Evolutionary conservation across 1,140 invertebrate species (phyloP), one percentile per base, ranked within the genome.

Genomic region (Lepidotrigona ventralis): DNA sequence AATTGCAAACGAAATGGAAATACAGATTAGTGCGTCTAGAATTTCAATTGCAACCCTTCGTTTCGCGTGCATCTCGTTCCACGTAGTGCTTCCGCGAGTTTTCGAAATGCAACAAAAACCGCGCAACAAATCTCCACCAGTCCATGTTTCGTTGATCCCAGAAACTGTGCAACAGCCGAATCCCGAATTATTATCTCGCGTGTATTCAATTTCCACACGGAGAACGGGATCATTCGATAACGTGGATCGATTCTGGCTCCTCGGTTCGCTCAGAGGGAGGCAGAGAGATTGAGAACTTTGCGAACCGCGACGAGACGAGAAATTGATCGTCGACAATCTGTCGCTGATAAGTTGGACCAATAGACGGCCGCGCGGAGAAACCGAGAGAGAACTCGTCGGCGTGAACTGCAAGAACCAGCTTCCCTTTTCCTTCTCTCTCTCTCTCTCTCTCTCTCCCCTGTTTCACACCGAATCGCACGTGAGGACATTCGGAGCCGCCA

Each of bases 401-500:
- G 53, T 9, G 2, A 39, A 79, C 19, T 17, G 39, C 12, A 51
- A 46, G 14, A 21, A 21, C 0, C 23, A 12, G 23, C 39, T 23
- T 69, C n/a, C 60, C 60, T 56, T 71, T 53, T 54, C 21, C 23
- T 12, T 53, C 68, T 29, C 23, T 12, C 11, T 2, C 26, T 8
- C 14, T 17, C 5, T 46, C 5, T 5, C 5, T 5, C 6, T 8
- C 8, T 8, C 39, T 23, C 33, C 1, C 17, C 19, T 23, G 29
- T 23, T 53, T 3, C 0, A 11, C 21, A 3, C 5, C 8, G 71
- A 81, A 51, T 76, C 70, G 73, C n/a, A 68, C 71, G 63, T 11
- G 73, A 82, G 63, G 53, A 82, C 80, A 70, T 82, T 82, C 9
- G 19, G 54, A 56, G 54, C 63, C 33, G 39, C 72, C 54, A 58